Base-by-base conservation (phyloP, 2,888 invertebrate species). In the Cryptocheilus praepositus region DNA sequence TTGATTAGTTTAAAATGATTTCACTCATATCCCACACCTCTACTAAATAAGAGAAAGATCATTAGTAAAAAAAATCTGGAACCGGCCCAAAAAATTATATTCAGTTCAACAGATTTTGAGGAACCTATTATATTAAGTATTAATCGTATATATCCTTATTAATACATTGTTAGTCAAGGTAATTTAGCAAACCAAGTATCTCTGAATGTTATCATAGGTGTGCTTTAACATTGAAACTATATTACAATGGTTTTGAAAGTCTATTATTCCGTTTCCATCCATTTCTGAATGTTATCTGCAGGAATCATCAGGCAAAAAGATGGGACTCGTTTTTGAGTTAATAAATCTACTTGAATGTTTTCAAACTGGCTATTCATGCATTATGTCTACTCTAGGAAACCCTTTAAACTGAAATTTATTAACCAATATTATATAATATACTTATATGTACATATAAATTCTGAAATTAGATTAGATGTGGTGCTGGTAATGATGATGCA, bases 71-170 rank as follows among this genome's bases (percentile, higher is more conserved):
- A 61, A 4, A 59, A 67, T 68, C 58, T 70, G 70, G 64, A 79
- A 78, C 77, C 83, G 82, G 78, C 67, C 74, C 70, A 75, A 74
- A 66, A 69, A 61, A 71, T 36, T 2, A 66, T 77, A 69, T 77
- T 84, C 83, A 79, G 80, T 77, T 59, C 73, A 15, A 21, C n/a
- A 67, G 11, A 25, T 58, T 60, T 60, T 64, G 36, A 22, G 15
- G 22, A 66, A 2, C 13, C 36, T 21, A 36, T 55, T 55, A 56
- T n/a, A 21, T 3, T 15, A 7, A 5, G 36, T 36, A 11, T 36
- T 36, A 11, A 36, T 19, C 49, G 55, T 49, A n/a, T 22, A 16
- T 44, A 15, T 21, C 46, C 0, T 62, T 51, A 0, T 22, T 43
- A n/a, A 7, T 16, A 36, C 21, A n/a, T 53, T 11, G 36, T 36